phyloP scores from a whole-genome alignment of 2,888 invertebrate genomes.

The Drosophila borealis region DNA sequence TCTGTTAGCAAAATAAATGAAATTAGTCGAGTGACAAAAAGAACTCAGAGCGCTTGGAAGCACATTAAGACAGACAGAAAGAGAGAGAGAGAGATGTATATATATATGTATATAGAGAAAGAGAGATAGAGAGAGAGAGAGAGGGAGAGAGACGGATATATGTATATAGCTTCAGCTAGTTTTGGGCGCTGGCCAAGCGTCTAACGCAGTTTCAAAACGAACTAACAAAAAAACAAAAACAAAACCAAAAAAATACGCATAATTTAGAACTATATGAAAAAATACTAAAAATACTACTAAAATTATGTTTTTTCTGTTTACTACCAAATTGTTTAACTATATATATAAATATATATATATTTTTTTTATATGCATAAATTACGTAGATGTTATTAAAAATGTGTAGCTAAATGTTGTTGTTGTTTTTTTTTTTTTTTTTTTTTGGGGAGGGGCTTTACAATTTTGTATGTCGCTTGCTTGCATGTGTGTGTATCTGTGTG shows the following conservation, averaged over 20 bases:
- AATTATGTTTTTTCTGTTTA: conserved; percentile 3
- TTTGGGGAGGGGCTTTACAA: conserved; percentile 35
- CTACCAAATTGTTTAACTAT: conserved; percentile 20
- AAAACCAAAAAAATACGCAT: conserved; percentile 2
- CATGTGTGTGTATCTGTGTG: conserved; percentile 45
- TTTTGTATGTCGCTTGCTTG: conserved; percentile 60
- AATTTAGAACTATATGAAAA: conserved; percentile 17
- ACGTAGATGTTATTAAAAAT: conserved; percentile 37
- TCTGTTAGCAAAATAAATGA: conserved; percentile 26
- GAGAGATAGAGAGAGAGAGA: conserved; percentile 12
- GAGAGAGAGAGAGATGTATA: conserved; percentile 5
- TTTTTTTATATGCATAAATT: conserved; percentile 1
- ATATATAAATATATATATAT: conserved; percentile 13
- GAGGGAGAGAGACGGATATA: conserved; percentile 2
- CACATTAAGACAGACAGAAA: conserved; percentile 1
- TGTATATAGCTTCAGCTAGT: conserved; percentile 11
- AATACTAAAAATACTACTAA: conserved; percentile 33
- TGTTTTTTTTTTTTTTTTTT: conserved; percentile 21
- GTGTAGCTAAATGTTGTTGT: conserved; percentile 38
- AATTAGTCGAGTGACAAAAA: conserved; percentile 9
- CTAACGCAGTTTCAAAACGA: conserved; percentile 18
- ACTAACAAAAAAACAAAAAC: not conserved
- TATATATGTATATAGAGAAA: conserved; percentile 6
- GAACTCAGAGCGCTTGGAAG: not conserved
- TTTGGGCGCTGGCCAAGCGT: conserved; percentile 9